A percentile compares a stretch with the other conserved stretches of the same genome.
Conservation (phyloP, 2,113 vertebrate genomes). For the Ctenodactylus gundi region DNA sequence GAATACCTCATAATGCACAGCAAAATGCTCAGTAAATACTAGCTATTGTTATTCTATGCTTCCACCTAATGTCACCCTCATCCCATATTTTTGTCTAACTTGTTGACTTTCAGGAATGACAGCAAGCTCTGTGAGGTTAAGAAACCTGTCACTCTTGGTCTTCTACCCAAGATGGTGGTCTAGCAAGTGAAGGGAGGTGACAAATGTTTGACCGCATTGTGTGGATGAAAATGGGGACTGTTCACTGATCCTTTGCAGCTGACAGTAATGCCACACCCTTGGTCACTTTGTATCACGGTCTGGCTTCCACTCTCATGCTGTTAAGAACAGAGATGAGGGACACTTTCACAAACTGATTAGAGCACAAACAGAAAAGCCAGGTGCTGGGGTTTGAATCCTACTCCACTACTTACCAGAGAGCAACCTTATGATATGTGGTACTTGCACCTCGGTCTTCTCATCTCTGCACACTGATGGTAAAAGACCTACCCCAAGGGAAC, state of each 20-base stretch:
- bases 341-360: background rate
- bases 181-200: background rate
- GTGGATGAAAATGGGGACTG: conserved; percentile 77
- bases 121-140: background rate
- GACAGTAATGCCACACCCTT: conserved; percentile 76
- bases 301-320: conserved; percentile 61
- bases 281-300: conserved; percentile 74
- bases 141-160: background rate
- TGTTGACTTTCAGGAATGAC: background rate
- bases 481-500: background rate
- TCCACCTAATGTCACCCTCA: background rate
- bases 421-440: background rate
- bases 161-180: background rate
- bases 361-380: background rate
- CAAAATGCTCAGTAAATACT: background rate
- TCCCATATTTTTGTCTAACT: background rate
- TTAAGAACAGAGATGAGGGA: background rate
- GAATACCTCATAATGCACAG: background rate
- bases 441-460: background rate
- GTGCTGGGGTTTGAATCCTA: background rate
- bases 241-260: conserved; percentile 70
- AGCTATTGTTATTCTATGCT: background rate
- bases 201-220: background rate
- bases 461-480: background rate
- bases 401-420: background rate